These are phyloP conservation scores for Drosophila triauraria DNA, from an alignment of 1,140 invertebrate genomes.

Conservation along the genomic window DNA sequence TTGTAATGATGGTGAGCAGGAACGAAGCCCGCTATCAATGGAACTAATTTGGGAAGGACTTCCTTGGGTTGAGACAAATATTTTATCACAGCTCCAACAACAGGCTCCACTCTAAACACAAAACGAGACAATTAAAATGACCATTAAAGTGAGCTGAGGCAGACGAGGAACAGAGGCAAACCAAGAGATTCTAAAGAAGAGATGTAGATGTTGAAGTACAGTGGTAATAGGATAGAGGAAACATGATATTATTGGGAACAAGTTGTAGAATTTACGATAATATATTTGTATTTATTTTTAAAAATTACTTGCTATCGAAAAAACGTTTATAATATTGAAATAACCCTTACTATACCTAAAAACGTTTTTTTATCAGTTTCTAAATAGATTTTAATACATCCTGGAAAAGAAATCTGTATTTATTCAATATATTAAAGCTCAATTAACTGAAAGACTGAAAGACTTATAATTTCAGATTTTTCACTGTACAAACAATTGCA, in stretches of 20 bases:
- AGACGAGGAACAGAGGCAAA: neutral
- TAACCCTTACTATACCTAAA: neutral
- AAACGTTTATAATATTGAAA: neutral
- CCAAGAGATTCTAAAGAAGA: neutral
- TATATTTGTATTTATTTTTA: neutral
- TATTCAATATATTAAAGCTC: neutral
- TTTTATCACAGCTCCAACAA: conserved; percentile 61
- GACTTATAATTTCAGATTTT: no score
- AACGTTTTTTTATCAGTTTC: neutral
- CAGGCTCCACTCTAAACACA: conserved; percentile 54
- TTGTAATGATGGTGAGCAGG: conserved; percentile 59
- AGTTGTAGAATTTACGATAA: neutral
- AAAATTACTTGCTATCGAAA: no score
- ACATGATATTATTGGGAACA: no score
- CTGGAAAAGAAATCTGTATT: neutral
- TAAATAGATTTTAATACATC: neutral
- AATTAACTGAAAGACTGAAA: neutral
- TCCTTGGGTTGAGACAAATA: conserved; percentile 38
- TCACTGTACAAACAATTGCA: neutral
- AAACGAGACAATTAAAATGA: conserved; percentile 74
- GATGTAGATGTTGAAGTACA: neutral
- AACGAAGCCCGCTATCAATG: conserved; percentile 53
- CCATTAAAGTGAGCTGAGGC: conserved; percentile 42
- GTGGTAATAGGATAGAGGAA: neutral
- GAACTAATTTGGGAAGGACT: conserved; percentile 61